Percentiles rank a stretch among this genome's conserved stretches.
phyloP scores from a whole-genome alignment of 2,113 vertebrate species.

The Eptatretus burgeri region DNA sequence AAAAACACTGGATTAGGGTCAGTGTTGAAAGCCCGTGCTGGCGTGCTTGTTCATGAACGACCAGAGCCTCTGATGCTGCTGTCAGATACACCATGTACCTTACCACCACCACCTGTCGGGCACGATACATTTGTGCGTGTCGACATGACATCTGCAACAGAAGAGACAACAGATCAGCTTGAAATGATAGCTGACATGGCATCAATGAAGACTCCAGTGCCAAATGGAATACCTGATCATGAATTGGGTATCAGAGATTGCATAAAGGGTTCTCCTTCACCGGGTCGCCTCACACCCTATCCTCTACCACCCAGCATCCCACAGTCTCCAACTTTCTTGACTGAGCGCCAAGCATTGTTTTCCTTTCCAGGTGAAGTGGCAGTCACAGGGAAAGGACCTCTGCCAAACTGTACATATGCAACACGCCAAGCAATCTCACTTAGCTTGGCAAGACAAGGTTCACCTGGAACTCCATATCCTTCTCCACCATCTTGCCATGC shows the following conservation, averaged over 20 bases:
- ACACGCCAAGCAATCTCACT: constrained; percentile 85
- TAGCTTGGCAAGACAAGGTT: constrained; percentile 39
- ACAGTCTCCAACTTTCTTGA: constrained; percentile 39
- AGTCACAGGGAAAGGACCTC: constrained; percentile 70
- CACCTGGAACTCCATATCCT: constrained; percentile 21
- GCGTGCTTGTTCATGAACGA: constrained; percentile 56
- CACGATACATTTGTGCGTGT: constrained; percentile 80
- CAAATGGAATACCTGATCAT: no score
- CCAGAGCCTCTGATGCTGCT: constrained; percentile 34
- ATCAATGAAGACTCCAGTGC: no score
- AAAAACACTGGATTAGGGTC: background rate
- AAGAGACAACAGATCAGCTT: no score
- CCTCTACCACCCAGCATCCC: constrained; percentile 23
- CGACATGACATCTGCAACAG: constrained; percentile 38
- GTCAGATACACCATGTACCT: constrained; percentile 30
- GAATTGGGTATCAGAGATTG: constrained; percentile 2
- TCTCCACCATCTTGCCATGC: constrained; percentile 15
- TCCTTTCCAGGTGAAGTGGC: constrained; percentile 30
- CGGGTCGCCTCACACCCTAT: constrained; percentile 64
- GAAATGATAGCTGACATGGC: no score
- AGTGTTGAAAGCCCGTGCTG: constrained; percentile 16
- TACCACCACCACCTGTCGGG: constrained; percentile 29
- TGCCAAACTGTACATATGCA: constrained; percentile 87
- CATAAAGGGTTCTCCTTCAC: constrained; percentile 17
- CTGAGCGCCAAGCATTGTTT: constrained; percentile 60